Conservation (phyloP, 2,888 invertebrate species). For the Drosophila neutralis region DNA sequence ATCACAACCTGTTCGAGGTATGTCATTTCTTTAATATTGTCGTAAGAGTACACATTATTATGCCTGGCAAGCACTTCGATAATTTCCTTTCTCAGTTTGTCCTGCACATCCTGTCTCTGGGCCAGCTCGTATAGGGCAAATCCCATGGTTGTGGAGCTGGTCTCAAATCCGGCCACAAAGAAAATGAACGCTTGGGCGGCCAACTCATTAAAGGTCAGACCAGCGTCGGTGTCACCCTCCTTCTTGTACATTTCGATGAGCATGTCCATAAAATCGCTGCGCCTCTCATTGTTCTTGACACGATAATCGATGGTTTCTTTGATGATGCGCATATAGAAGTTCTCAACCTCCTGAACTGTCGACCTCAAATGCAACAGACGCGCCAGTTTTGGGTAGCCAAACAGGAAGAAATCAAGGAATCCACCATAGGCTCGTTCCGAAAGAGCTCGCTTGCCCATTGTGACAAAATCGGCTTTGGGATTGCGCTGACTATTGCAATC, state of each 20-base stretch:
- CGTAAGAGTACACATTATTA: slow-evolving; percentile 74
- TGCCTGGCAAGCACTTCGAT: slow-evolving; percentile 61
- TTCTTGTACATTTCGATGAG: slow-evolving; percentile 85
- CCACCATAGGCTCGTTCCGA: too few species aligned
- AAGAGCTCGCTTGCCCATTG: slow-evolving; percentile 57
- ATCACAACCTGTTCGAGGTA: slow-evolving; percentile 79
- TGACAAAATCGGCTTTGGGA: slow-evolving; percentile 83
- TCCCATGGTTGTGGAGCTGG: slow-evolving; percentile 87
- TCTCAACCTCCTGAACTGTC: slow-evolving; percentile 59
- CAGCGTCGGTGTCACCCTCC: slow-evolving; percentile 57
- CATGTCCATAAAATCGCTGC: slow-evolving; percentile 87
- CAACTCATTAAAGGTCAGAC: slow-evolving; percentile 74
- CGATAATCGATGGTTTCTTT: slow-evolving; percentile 64
- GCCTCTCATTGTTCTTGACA: slow-evolving; percentile 81
- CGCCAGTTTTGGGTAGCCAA: slow-evolving; percentile 40
- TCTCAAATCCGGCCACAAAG: slow-evolving; percentile 87
- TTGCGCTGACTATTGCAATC: slow-evolving; percentile 85
- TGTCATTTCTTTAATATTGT: slow-evolving; percentile 76
- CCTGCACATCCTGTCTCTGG: slow-evolving; percentile 67
- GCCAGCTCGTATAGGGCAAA: slow-evolving; percentile 83
- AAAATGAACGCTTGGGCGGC: slow-evolving; percentile 81
- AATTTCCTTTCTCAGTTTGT: slow-evolving; percentile 65
- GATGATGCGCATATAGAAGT: slow-evolving; percentile 84
- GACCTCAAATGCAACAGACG: slow-evolving; percentile 80
- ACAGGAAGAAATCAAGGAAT: too few species aligned